Percentiles rank a stretch among this genome's conserved stretches.
These are phyloP conservation scores for Druceiella hillmani DNA, from an alignment of 2,888 invertebrate genomes.

Conservation along the genomic window DNA sequence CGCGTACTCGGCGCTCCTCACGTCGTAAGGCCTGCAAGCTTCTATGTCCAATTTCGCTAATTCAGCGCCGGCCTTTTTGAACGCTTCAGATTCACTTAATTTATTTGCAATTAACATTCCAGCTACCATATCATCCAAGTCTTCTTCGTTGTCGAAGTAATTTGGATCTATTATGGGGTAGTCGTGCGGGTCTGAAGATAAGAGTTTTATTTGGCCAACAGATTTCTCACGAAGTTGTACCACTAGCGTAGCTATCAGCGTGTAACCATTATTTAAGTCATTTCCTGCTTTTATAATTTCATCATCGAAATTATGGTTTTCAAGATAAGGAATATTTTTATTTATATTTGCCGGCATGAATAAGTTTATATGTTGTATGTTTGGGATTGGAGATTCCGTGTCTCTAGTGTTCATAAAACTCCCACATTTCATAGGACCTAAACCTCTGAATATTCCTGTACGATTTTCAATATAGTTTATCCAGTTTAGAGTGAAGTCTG, in stretches of 20 bases:
- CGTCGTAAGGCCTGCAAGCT: conserved; percentile 30
- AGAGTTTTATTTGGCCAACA: conserved; percentile 62
- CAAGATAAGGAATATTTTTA: conserved; percentile 30
- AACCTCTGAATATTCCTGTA: background rate
- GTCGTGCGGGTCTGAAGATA: conserved; percentile 54
- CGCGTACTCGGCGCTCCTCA: conserved; percentile 29
- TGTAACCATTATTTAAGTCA: conserved; percentile 30
- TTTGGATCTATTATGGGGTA: conserved; percentile 55
- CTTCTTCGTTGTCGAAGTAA: conserved; percentile 53
- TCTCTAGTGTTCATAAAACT: conserved; percentile 36
- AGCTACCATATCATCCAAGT: conserved; percentile 35
- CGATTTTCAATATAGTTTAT: too few relatives aligned
- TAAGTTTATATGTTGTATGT: conserved; percentile 34
- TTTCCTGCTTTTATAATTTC: conserved; percentile 29
- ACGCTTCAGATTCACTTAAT: conserved; percentile 31
- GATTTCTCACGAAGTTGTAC: conserved; percentile 63
- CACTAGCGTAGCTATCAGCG: conserved; percentile 44
- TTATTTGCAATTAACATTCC: conserved; percentile 27
- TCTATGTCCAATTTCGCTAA: conserved; percentile 33
- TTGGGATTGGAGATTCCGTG: conserved; percentile 30
- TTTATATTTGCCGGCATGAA: conserved; percentile 29
- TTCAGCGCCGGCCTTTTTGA: conserved; percentile 30
- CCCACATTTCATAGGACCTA: too few relatives aligned
- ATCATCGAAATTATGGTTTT: conserved; percentile 29
- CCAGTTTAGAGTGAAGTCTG: too few relatives aligned